Percentiles rank a stretch among this genome's conserved stretches.
Evolutionary conservation across 2,113 vertebrate species (phyloP).

Genomic region (Vanacampus margaritifer): DNA sequence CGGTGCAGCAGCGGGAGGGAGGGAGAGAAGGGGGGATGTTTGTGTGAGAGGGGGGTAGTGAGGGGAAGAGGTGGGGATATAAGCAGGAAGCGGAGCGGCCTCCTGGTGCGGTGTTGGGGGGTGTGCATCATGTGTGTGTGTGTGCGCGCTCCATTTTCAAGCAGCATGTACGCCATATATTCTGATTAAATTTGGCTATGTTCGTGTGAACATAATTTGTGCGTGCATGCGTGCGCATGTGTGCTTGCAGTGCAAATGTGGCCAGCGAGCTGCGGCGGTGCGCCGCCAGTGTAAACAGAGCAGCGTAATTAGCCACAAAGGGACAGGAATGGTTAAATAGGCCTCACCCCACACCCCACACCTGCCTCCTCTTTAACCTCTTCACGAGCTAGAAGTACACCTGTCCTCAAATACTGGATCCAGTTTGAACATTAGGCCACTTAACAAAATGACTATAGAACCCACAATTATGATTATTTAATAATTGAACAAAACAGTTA

Average conservation of each 20-base stretch:
- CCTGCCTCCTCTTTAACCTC: conserved; percentile 37
- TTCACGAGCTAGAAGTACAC: conserved; percentile 14
- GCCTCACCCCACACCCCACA: conserved; percentile 43
- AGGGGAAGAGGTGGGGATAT: conserved; percentile 44
- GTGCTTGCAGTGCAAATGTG: conserved; percentile 65
- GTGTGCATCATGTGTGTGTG: conserved; percentile 56
- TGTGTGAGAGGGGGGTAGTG: conserved; percentile 39
- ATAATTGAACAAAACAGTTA: background rate
- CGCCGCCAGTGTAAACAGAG: conserved; percentile 52
- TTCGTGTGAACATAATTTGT: conserved; percentile 61
- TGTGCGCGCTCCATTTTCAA: conserved; percentile 58
- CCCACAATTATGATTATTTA: background rate
- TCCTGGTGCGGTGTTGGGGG: conserved; percentile 57
- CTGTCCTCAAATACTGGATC: background rate
- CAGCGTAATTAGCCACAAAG: conserved; percentile 77
- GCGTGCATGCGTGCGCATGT: conserved; percentile 13
- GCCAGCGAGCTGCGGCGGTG: conserved; percentile 60
- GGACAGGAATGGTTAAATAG: conserved; percentile 71
- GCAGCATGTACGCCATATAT: conserved; percentile 48
- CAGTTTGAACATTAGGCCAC: background rate
- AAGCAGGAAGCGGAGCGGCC: conserved; percentile 67
- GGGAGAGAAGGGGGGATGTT: conserved; percentile 18
- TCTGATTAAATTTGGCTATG: conserved; percentile 52
- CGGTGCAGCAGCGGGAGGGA: conserved; percentile 64
- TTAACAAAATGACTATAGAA: background rate